These are phyloP conservation scores for Apis florea DNA, from an alignment of 1,140 invertebrate genomes.

Conservation along the genomic window DNA sequence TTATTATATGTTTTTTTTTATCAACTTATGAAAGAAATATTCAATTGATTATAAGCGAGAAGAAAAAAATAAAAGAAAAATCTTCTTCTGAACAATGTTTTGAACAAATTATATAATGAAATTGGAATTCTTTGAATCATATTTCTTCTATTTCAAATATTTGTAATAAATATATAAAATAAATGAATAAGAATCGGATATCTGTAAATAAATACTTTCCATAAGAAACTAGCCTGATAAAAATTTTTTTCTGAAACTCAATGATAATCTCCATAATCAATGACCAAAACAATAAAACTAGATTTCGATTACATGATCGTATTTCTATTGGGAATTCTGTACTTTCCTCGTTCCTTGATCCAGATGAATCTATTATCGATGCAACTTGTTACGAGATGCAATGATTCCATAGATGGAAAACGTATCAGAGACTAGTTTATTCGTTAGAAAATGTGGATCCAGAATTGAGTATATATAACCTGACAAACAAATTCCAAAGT, in stretches of 20 bases:
- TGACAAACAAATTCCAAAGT: slow-evolving; percentile 53
- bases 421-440: slow-evolving; percentile 48
- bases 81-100: too few species aligned
- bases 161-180: too few species aligned
- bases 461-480: slow-evolving; percentile 58
- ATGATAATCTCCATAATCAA: background rate
- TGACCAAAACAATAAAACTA: slow-evolving; percentile 9
- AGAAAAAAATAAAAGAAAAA: too few species aligned
- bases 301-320: slow-evolving; percentile 1
- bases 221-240: background rate
- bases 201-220: background rate
- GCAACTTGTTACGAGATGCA: background rate
- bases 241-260: too few species aligned
- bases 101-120: too few species aligned
- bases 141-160: too few species aligned
- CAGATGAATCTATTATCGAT: background rate
- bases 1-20: too few species aligned
- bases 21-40: too few species aligned
- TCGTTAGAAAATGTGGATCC: slow-evolving; percentile 52
- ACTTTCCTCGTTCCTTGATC: background rate
- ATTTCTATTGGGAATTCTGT: background rate
- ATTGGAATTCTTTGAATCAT: too few species aligned
- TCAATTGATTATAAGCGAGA: too few species aligned
- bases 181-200: background rate
- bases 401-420: slow-evolving; percentile 59